Percentiles rank a stretch among this genome's conserved stretches.
These are phyloP conservation scores for Aricia artaxerxes DNA, from an alignment of 2,888 invertebrate species.

Conservation along the genomic window DNA sequence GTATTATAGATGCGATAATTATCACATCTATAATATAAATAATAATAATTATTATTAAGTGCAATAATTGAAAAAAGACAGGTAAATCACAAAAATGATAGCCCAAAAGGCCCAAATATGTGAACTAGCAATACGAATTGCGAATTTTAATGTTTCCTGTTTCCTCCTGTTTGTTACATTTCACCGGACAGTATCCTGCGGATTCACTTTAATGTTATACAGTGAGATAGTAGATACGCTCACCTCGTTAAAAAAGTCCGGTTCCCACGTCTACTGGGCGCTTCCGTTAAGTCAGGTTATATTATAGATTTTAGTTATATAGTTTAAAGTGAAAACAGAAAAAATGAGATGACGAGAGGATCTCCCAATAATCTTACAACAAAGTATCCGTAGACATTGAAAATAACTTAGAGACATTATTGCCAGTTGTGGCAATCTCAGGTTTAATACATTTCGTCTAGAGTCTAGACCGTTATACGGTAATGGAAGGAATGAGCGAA, in stretches of 20 bases:
- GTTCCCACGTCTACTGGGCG: not conserved
- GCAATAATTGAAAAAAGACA: not conserved
- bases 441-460: too few species aligned
- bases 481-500: not conserved
- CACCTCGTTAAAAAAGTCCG: not conserved
- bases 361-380: too few species aligned
- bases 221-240: not conserved
- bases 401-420: too few species aligned
- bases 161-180: not conserved
- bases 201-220: not conserved
- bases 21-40: too few species aligned
- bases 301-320: too few species aligned
- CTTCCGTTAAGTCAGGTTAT: not conserved
- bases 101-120: not conserved
- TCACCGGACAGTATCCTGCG: not conserved
- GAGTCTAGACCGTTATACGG: not conserved
- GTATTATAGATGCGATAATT: too few species aligned
- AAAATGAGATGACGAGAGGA: too few species aligned
- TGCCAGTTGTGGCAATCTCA: too few species aligned
- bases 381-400: too few species aligned
- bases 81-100: not conserved
- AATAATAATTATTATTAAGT: too few species aligned
- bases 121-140: not conserved
- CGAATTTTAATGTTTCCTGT: conserved; percentile 3
- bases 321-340: too few species aligned